Conservation (phyloP, 1,140 invertebrate species). For the Aphaenogaster ashmeadi region DNA sequence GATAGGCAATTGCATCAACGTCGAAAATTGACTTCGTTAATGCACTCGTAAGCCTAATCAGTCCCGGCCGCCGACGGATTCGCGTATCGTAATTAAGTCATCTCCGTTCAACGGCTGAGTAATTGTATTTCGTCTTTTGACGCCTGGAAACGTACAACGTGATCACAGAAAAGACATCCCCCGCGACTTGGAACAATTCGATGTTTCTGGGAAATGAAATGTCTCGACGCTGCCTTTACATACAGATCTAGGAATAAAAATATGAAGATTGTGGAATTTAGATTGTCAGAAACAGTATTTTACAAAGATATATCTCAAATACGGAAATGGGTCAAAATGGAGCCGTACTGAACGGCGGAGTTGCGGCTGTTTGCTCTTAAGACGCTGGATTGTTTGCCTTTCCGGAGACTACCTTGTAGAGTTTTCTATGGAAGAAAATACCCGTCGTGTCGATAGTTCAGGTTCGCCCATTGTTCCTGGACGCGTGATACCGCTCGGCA, state of each 20-base stretch:
- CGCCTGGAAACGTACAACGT: not conserved
- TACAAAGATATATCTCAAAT: not conserved
- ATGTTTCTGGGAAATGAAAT: not conserved
- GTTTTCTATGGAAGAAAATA: constrained; percentile 32
- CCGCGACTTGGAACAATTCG: not conserved
- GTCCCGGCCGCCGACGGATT: not conserved
- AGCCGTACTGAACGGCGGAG: not conserved
- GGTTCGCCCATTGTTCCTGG: not conserved
- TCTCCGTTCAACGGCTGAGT: constrained; percentile 8
- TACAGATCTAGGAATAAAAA: constrained; percentile 1
- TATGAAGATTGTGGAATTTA: not conserved
- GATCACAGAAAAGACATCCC: not conserved
- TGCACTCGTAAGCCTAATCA: constrained; percentile 38
- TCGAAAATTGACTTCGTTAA: constrained; percentile 51
- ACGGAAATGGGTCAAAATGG: not conserved
- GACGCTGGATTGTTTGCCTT: not conserved
- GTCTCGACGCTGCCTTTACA: not conserved
- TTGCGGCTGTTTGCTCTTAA: not conserved
- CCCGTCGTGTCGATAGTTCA: not conserved
- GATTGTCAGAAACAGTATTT: not conserved
- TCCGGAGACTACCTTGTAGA: not conserved
- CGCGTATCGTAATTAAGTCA: constrained; percentile 33
- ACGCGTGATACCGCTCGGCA: not conserved
- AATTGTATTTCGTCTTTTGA: constrained; percentile 8
- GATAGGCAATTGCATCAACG: constrained; percentile 22